A percentile compares a stretch with the other conserved stretches of the same genome.
These are phyloP conservation scores for Syrphus vitripennis DNA, from an alignment of 2,888 invertebrate species.

Conservation along the genomic window DNA sequence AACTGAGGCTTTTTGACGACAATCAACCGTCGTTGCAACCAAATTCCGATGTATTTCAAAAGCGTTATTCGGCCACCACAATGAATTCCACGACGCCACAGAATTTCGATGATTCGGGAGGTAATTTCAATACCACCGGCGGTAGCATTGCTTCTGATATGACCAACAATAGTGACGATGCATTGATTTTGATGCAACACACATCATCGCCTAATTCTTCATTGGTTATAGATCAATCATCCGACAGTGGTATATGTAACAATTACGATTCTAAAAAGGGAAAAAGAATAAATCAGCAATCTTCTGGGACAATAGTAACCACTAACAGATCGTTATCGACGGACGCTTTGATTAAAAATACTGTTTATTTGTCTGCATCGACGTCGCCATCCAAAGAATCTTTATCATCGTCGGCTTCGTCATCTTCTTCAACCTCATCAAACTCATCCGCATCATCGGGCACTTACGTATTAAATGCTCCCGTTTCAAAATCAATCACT, in stretches of 20 bases:
- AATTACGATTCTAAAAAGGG: conserved; percentile 40
- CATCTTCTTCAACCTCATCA: conserved; percentile 50
- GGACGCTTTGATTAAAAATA: conserved; percentile 27
- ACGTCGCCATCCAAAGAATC: conserved; percentile 65
- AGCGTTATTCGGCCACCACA: conserved; percentile 56
- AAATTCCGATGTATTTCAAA: conserved; percentile 44
- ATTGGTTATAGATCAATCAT: conserved; percentile 76
- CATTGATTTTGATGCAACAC: conserved; percentile 74
- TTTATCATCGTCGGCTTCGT: conserved; percentile 48
- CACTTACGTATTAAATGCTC: conserved; percentile 54
- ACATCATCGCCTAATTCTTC: conserved; percentile 77
- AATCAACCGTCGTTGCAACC: conserved; percentile 39
- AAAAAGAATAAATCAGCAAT: conserved; percentile 44
- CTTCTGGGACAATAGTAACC: conserved; percentile 48
- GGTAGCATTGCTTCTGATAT: conserved; percentile 73
- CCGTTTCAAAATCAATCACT: conserved; percentile 27
- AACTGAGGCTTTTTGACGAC: conserved; percentile 77
- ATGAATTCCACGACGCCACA: conserved; percentile 31
- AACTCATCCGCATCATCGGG: conserved; percentile 48
- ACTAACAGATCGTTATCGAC: conserved; percentile 39
- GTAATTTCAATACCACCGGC: conserved; percentile 69
- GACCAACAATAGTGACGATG: conserved; percentile 73
- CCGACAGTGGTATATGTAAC: conserved; percentile 76
- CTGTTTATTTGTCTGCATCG: conserved; percentile 37
- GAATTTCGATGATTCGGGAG: conserved; percentile 77